Evolutionary conservation across 30 jellyfish, hydroid and myxozoan species (phyloP).

Genomic region (Turritopsis rubra): DNA sequence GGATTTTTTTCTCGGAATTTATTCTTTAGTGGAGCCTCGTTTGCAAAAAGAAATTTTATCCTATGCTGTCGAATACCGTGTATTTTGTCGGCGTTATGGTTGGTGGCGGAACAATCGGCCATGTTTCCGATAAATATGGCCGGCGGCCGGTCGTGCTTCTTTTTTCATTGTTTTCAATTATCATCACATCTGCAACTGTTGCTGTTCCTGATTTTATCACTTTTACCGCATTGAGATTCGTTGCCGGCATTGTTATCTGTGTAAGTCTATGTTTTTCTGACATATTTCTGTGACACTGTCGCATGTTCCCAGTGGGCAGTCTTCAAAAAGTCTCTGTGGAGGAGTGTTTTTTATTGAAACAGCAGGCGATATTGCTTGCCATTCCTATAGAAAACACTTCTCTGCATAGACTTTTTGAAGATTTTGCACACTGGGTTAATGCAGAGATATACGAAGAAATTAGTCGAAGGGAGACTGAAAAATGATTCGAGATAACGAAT

Average conservation of each 20-base stretch:
- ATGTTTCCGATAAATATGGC: not conserved
- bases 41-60: slow-evolving; percentile 10
- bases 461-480: no score
- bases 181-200: not conserved
- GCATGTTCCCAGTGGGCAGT: no score
- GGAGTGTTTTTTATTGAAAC: no score
- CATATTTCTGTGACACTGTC: no score
- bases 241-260: not conserved
- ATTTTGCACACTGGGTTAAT: no score
- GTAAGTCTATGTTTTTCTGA: no score
- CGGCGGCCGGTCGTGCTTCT: not conserved
- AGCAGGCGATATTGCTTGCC: no score
- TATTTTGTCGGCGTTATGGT: slow-evolving; percentile 3
- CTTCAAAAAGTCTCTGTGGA: no score
- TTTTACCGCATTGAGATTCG: not conserved
- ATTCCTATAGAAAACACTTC: no score
- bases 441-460: no score
- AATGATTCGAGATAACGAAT: no score
- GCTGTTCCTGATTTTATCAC: not conserved
- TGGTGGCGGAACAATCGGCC: slow-evolving; percentile 16
- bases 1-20: not conserved
- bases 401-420: no score
- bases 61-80: slow-evolving; percentile 1
- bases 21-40: slow-evolving; percentile 1
- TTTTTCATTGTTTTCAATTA: not conserved